Evolutionary conservation across 2,113 vertebrate species (phyloP).

Genomic region (Hydrochoerus hydrochaeris): DNA sequence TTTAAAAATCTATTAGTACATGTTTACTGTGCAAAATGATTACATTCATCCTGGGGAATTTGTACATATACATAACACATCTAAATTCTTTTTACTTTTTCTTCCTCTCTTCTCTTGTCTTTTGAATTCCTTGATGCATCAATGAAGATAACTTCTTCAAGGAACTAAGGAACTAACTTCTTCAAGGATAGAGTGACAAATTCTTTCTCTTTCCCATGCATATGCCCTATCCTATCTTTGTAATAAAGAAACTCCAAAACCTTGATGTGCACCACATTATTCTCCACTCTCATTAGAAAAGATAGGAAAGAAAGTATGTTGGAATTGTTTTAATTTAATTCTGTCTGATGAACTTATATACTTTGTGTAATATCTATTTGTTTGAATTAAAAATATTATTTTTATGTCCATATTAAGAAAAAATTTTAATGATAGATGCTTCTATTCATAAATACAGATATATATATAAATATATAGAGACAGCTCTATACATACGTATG

Average conservation of each 20-base stretch:
- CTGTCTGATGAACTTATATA: neutral
- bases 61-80: neutral
- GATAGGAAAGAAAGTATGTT: neutral
- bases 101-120: neutral
- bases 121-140: neutral
- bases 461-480: neutral
- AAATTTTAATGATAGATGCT: neutral
- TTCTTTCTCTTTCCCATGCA: neutral
- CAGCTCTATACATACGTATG: neutral
- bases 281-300: neutral
- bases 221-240: neutral
- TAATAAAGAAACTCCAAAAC: neutral
- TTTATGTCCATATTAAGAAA: neutral
- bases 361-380: neutral
- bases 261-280: neutral
- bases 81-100: neutral
- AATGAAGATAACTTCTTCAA: neutral
- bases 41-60: neutral
- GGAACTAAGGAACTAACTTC: neutral
- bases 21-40: neutral
- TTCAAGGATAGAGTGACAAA: neutral
- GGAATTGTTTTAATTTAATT: neutral
- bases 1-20: neutral
- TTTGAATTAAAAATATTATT: neutral
- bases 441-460: no score